These are phyloP conservation scores for Scomberomorus guttatus DNA, from an alignment of 2,797 vertebrate genomes.

Conservation along the genomic window DNA sequence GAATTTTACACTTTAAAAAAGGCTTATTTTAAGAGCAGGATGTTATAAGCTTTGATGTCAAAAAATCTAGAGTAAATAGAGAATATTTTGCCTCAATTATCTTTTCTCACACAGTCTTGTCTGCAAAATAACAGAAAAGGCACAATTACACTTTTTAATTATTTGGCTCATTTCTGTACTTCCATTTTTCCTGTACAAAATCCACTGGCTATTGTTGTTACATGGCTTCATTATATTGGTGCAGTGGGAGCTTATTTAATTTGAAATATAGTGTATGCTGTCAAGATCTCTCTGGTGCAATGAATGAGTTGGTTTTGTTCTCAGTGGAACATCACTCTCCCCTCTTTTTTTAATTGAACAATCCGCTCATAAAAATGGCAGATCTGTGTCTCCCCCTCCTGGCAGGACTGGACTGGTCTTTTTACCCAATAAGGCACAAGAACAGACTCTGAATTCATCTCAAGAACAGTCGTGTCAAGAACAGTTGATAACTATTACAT, in stretches of 20 bases:
- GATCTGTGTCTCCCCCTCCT: slow-evolving; percentile 22
- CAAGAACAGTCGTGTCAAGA: background rate
- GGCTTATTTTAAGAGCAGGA: slow-evolving; percentile 48
- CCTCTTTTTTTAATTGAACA: slow-evolving; percentile 38
- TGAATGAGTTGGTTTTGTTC: slow-evolving; percentile 31
- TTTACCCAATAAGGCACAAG: background rate
- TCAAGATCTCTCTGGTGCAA: slow-evolving; percentile 27
- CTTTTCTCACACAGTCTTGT: slow-evolving; percentile 10
- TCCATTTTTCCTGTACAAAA: background rate
- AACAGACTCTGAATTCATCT: background rate
- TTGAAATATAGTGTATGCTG: slow-evolving; percentile 37
- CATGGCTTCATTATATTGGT: slow-evolving; percentile 17
- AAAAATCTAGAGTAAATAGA: slow-evolving; percentile 41
- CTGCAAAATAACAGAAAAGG: slow-evolving; percentile 26
- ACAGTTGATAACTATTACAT: too few species aligned
- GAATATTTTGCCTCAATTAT: slow-evolving; percentile 21
- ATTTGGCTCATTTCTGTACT: slow-evolving; percentile 14
- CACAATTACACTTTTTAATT: background rate
- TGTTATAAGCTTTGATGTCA: slow-evolving; percentile 55
- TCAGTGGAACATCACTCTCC: background rate
- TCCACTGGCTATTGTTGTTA: slow-evolving; percentile 4
- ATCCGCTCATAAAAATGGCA: slow-evolving; percentile 11
- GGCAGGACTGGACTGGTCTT: background rate
- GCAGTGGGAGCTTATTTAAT: slow-evolving; percentile 39
- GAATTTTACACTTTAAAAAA: slow-evolving; percentile 46